Base-by-base conservation (phyloP, 2,888 invertebrate species). In the Linyphia triangularis region DNA sequence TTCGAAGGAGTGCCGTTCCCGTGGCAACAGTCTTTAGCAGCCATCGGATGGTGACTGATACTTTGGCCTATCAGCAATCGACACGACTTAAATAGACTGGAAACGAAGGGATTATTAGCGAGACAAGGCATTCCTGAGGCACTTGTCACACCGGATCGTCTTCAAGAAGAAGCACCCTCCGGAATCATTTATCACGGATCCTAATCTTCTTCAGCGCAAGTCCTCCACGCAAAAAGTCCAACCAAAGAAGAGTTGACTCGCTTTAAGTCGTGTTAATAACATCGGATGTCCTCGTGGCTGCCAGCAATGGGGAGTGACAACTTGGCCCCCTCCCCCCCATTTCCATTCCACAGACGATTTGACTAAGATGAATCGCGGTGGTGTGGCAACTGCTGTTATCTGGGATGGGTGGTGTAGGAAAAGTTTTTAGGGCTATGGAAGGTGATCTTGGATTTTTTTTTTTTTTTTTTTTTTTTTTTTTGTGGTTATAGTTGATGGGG, bases 191-290 rank as follows among this genome's bases (percentile, higher is more conserved):
- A 75, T 81, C 57, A 88, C 40, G 30, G 43, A 30, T n/a, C 30
- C 67, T 88, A 88, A 88, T 88, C 86, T 88, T 57, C 40, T 9
- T 24, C 63, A 16, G 19, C 57, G 57, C 13, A 67, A 77, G 59
- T 37, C 43, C 77, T 30, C 30, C 26, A 26, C 26, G 72, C n/a
- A 73, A 43, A 63, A 70, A 43, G 69, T 69, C 77, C 67, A 77
- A 77, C 57, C 43, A 22, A n/a, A n/a, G 24, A n/a, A 33, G n/a
- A 75, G 69, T 81, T 88, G 86, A 88, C 86, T 88, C 57, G 81
- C 67, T 81, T 51, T 81, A 88, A 88, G 81, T 59, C 75, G 86
- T 82, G 86, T 81, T 88, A 88, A 88, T 81, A 72, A 75, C 86
- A 67, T 81, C 73, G 75, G 75, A 81, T 67, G 77, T 75, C 67